phyloP scores from a whole-genome alignment of 1,140 invertebrate genomes.

The Condylostylus longicornis region DNA sequence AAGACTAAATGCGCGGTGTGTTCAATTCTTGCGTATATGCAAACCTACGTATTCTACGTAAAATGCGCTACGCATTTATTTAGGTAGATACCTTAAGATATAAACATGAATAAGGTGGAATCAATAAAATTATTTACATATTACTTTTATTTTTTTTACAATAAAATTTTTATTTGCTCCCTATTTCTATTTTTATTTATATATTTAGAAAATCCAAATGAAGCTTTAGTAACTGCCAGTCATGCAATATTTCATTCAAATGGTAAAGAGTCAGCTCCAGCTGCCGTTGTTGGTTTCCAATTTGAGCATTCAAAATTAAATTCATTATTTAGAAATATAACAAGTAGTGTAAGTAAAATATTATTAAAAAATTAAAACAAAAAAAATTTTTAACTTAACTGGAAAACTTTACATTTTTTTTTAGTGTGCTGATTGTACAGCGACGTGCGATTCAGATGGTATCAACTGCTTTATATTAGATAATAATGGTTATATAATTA shows the following conservation, averaged over 20 bases:
- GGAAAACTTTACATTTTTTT: slow-evolving; percentile 11
- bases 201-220: slow-evolving; percentile 37
- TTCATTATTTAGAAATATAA: slow-evolving; percentile 64
- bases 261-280: slow-evolving; percentile 53
- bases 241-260: slow-evolving; percentile 67
- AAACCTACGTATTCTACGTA: too few relatives aligned
- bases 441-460: slow-evolving; percentile 52
- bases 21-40: too few relatives aligned
- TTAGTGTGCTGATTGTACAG: slow-evolving; percentile 40
- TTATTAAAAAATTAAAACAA: neutral
- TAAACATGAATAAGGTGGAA: too few relatives aligned
- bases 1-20: too few relatives aligned
- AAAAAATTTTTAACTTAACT: neutral
- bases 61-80: too few relatives aligned
- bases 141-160: neutral
- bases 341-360: slow-evolving; percentile 38
- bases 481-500: slow-evolving; percentile 75
- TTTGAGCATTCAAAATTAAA: slow-evolving; percentile 63
- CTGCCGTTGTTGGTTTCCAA: slow-evolving; percentile 82
- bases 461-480: slow-evolving; percentile 77
- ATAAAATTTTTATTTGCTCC: neutral
- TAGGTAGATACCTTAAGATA: too few relatives aligned
- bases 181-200: neutral
- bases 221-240: slow-evolving; percentile 71
- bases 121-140: too few relatives aligned